Evolutionary conservation across 2,797 vertebrate species (phyloP).

Genomic region (Halcyon chelicuti): DNA sequence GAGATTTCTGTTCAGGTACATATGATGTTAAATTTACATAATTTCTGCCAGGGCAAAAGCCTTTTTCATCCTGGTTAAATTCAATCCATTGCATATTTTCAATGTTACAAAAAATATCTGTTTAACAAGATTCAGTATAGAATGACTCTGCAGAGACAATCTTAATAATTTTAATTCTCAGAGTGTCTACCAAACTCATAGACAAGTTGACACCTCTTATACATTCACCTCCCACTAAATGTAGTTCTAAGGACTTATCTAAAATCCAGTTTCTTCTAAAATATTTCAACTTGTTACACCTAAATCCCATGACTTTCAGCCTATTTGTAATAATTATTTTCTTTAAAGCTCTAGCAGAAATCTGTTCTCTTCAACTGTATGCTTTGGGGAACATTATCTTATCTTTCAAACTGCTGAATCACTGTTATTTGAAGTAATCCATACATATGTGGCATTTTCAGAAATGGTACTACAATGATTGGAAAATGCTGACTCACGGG

Average conservation of each 20-base stretch:
- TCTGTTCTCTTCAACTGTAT: neutral
- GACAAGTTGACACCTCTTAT: neutral
- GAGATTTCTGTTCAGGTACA: accelerated
- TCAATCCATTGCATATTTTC: neutral
- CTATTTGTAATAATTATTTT: neutral
- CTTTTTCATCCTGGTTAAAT: neutral
- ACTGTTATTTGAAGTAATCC: neutral
- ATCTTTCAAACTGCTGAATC: neutral
- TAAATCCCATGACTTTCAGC: neutral
- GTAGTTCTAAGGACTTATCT: neutral
- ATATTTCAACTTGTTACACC: neutral
- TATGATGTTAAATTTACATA: neutral
- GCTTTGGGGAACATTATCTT: neutral
- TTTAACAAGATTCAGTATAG: neutral
- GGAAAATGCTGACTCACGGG: neutral
- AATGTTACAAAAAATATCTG: neutral
- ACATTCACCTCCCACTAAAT: neutral
- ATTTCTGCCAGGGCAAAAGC: neutral
- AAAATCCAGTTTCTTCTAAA: neutral
- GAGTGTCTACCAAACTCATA: neutral
- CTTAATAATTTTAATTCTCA: neutral
- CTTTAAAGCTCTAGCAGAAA: neutral
- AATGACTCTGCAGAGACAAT: neutral
- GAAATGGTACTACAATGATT: neutral
- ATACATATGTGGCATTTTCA: neutral